Evolutionary conservation across 2,113 vertebrate genomes (phyloP).

Genomic region (Panthera uncia): DNA sequence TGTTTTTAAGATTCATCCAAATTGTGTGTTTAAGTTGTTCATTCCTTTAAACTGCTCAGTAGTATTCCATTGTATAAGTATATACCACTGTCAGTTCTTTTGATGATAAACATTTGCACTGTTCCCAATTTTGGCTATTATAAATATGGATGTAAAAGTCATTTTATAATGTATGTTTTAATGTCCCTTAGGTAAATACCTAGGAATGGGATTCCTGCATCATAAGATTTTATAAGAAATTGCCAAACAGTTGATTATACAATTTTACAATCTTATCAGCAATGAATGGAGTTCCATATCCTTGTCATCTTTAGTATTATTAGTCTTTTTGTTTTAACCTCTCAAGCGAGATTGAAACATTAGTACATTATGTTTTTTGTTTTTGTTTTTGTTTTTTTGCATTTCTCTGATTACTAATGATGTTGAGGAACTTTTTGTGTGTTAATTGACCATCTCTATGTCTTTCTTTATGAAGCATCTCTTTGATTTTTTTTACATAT

Average conservation of each 20-base stretch:
- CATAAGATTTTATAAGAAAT: neutral
- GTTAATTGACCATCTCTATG: neutral
- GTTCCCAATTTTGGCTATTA: neutral
- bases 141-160: neutral
- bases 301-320: neutral
- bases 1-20: neutral
- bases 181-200: neutral
- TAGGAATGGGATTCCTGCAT: neutral
- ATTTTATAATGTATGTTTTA: neutral
- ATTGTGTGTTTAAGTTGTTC: neutral
- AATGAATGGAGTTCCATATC: neutral
- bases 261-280: neutral
- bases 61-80: neutral
- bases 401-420: neutral
- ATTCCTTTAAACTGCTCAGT: neutral
- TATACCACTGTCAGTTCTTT: neutral
- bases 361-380: neutral
- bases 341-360: neutral
- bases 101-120: neutral
- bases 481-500: neutral
- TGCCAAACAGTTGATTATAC: neutral
- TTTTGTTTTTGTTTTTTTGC: neutral
- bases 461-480: neutral
- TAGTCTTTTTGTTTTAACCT: neutral
- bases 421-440: neutral